phyloP scores from a whole-genome alignment of 1,140 invertebrate species.

The Papilio glaucus region DNA sequence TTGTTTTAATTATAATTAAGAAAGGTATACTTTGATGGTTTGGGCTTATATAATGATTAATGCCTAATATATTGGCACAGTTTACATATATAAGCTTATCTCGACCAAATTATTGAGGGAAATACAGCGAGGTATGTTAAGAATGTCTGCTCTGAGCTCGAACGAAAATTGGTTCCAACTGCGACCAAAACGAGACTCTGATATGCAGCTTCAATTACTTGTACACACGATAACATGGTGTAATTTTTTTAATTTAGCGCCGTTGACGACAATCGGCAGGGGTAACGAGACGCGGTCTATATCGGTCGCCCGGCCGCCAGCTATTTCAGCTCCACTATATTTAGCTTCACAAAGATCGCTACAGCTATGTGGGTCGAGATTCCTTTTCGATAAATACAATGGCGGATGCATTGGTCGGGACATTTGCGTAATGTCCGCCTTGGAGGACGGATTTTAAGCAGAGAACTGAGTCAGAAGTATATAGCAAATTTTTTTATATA shows the following conservation, averaged over 20 bases:
- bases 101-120: no score
- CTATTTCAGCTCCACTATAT: conserved; percentile 69
- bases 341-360: conserved; percentile 61
- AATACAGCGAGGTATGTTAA: no score
- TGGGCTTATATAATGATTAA: no score
- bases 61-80: no score
- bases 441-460: background rate
- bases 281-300: conserved; percentile 56
- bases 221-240: background rate
- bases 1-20: no score
- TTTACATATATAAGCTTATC: no score
- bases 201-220: background rate
- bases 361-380: conserved; percentile 67
- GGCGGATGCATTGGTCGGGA: conserved; percentile 47
- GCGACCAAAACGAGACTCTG: background rate
- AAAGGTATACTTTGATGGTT: no score
- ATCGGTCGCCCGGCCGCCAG: conserved; percentile 64
- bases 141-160: no score
- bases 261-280: conserved; percentile 55
- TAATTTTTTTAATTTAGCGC: conserved; percentile 42
- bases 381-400: conserved; percentile 54
- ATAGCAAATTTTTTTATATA: no score
- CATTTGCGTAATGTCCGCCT: conserved; percentile 49
- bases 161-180: background rate
- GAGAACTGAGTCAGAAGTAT: background rate